Conservation (phyloP, 2,888 invertebrate species). For the Ormyrus pomaceus region DNA sequence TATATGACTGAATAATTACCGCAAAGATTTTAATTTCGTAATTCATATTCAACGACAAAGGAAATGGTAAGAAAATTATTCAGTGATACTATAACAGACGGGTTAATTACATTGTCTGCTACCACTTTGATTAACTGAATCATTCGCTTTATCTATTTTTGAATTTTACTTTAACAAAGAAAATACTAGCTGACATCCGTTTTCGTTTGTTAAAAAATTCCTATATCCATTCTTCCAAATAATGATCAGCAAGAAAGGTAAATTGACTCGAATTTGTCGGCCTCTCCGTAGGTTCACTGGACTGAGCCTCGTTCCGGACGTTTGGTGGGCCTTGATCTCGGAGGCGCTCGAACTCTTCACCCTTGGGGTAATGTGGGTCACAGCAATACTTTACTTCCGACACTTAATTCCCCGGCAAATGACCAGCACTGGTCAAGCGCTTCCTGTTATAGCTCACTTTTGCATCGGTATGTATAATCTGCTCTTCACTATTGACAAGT, state of each 20-base stretch:
- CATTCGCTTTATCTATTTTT: no score
- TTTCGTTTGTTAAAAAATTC: neutral
- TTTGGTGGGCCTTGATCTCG: conserved; percentile 82
- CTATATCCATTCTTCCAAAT: neutral
- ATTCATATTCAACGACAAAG: no score
- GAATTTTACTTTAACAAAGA: no score
- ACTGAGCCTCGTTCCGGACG: conserved; percentile 73
- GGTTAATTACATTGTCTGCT: no score
- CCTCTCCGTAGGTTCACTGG: conserved; percentile 65
- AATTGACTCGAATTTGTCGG: neutral
- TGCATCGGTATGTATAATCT: conserved; percentile 79
- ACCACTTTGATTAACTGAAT: no score
- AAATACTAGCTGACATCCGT: no score
- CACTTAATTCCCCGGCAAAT: conserved; percentile 87
- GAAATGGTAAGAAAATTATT: no score
- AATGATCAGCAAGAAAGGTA: conserved; percentile 2
- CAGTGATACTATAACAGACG: no score
- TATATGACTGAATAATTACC: no score
- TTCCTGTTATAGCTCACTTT: conserved; percentile 88
- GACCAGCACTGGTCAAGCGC: conserved; percentile 86
- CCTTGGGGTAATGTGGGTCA: conserved; percentile 87
- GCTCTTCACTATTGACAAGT: no score
- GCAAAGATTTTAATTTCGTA: no score
- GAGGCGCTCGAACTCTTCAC: conserved; percentile 87
- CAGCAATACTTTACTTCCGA: conserved; percentile 87